Base-by-base conservation (phyloP, 2,888 invertebrate species). In the Cremastinae sp. region DNA sequence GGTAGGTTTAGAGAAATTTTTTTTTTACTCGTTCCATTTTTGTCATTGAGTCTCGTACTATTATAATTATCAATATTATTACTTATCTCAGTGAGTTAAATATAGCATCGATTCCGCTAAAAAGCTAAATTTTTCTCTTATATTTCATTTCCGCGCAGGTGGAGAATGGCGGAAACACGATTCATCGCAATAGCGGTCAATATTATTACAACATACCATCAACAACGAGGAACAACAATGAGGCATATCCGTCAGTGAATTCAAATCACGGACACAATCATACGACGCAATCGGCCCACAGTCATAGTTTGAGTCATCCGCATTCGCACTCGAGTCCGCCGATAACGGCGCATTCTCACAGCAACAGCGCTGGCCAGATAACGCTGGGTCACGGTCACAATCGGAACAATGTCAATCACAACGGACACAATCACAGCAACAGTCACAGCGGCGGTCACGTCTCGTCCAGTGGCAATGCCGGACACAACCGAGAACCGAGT, bases 151-250 rank as follows among this genome's bases (percentile, higher is more conserved):
- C 74, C 65, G 72, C 79, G 69, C 65, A 89, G 89, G 84, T 83
- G 64, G 92, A 91, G 58, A 91, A 91, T 75, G 91, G 91, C 16
- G 90, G 90, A 72, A 91, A 90, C 73, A 61, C 74, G 77, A 82
- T 90, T 16, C 92, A 92, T 79, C 88, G 92, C 9, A 91, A 91
- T 81, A 89, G 86, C 69, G 88, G 89, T 37, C 91, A 91, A 81
- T 91, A 91, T 83, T 91, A 92, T 79, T 91, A 91, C 85, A 91
- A 91, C 80, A 90, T 91, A 65, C 90, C 90, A 14, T 87, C 90
- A 1, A 86, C 87, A 7, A 81, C 83, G 71, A 84, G 87, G 65
- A 84, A 83, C 74, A 87, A 88, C 35, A 75, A 76, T 35, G 78
- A 81, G 55, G 70, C 74, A 12, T 86, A 86, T 69, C 79, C 83